Conservation (phyloP, 1,140 invertebrate genomes). For the Monomorium pharaonis region DNA sequence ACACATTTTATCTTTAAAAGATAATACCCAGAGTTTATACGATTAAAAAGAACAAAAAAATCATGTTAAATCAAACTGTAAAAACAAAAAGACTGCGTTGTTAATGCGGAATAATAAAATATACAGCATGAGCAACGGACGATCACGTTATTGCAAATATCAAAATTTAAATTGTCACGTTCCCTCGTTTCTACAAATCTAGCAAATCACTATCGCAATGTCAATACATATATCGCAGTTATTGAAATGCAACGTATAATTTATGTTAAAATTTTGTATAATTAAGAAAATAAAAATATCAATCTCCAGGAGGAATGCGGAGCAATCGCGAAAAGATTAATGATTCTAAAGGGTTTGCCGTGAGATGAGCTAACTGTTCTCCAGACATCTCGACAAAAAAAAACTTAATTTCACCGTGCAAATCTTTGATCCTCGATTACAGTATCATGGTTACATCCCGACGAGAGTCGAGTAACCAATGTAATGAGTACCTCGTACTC, state of each 20-base stretch:
- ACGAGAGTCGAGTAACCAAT: not conserved
- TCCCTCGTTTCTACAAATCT: not conserved
- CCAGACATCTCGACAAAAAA: not conserved
- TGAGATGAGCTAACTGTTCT: conserved; percentile 3
- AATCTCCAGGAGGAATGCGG: not conserved
- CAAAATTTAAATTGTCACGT: not conserved
- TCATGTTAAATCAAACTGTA: not conserved
- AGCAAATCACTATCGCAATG: not conserved
- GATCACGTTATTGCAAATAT: not conserved
- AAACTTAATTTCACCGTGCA: conserved; percentile 21
- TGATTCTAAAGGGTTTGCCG: not conserved
- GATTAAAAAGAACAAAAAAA: not conserved
- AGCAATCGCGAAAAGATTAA: not conserved
- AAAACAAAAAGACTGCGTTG: not conserved
- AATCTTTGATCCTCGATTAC: conserved; percentile 30
- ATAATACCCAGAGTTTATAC: conserved; percentile 3
- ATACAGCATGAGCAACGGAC: not conserved
- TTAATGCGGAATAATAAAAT: not conserved
- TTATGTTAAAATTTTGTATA: not conserved
- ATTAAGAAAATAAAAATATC: not conserved
- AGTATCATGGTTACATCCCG: conserved; percentile 9
- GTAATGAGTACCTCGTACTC: conserved; percentile 9
- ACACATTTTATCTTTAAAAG: conserved; percentile 10
- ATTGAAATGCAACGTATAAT: not conserved
- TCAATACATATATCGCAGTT: not conserved